Conservation (phyloP, 2,888 invertebrate genomes). For the Apodemia zela region DNA sequence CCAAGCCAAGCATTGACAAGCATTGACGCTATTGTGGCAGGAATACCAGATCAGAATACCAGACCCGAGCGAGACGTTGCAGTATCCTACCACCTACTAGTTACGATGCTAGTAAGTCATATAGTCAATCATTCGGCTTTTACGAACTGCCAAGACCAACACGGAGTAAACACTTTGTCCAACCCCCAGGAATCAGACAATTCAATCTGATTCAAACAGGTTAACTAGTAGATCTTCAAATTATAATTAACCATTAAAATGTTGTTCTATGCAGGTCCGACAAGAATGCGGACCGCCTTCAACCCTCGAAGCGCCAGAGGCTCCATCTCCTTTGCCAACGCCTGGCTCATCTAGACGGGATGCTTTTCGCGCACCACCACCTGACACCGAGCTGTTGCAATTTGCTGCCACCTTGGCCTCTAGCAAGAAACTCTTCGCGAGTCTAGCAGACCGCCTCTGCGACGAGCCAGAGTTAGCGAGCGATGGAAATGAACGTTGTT, state of each 20-base stretch:
- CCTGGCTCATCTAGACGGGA: constrained; percentile 52
- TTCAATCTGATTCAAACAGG: no score
- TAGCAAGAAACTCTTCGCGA: constrained; percentile 91
- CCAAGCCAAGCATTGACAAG: no score
- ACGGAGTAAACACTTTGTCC: no score
- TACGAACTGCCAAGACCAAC: no score
- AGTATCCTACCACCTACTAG: no score
- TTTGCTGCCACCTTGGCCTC: constrained; percentile 83
- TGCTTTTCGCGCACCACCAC: constrained; percentile 80
- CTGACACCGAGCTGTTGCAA: constrained; percentile 82
- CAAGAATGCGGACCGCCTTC: constrained; percentile 67
- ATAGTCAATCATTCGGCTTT: no score
- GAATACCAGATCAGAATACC: no score
- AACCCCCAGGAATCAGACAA: no score
- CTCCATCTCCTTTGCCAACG: constrained; percentile 44
- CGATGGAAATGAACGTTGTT: constrained; percentile 85
- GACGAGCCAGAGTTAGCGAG: constrained; percentile 85
- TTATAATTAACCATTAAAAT: constrained; percentile 17
- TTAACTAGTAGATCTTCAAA: no score
- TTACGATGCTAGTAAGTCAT: no score
- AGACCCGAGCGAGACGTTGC: no score
- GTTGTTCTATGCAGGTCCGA: constrained; percentile 48
- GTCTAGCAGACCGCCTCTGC: constrained; percentile 89
- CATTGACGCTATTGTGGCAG: no score
- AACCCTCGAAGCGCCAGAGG: constrained; percentile 47